Evolutionary conservation across 2,797 vertebrate species (phyloP).

Genomic region (Spheniscus humboldti): DNA sequence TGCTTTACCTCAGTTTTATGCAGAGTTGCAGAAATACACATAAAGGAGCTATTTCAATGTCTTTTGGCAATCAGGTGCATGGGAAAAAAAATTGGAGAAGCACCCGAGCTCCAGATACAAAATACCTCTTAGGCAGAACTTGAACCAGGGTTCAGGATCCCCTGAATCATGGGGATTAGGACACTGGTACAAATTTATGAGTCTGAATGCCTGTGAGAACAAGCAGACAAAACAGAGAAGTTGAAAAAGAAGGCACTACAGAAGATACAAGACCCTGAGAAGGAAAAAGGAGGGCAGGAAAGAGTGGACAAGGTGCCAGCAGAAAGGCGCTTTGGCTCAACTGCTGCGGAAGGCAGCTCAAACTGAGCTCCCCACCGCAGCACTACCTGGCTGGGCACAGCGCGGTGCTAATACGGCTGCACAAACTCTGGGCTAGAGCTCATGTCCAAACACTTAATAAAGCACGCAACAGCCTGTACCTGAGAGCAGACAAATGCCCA

Average conservation of each 20-base stretch:
- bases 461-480: not conserved
- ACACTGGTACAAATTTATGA: not conserved
- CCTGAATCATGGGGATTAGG: not conserved
- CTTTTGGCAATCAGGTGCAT: not conserved
- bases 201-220: not conserved
- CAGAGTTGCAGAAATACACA: not conserved
- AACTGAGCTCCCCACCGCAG: not conserved
- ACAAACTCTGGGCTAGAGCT: not conserved
- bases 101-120: not conserved
- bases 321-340: not conserved
- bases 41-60: not conserved
- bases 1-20: not conserved
- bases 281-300: not conserved
- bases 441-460: not conserved
- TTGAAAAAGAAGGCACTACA: not conserved
- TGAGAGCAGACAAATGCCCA: not conserved
- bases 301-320: not conserved
- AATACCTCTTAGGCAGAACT: not conserved
- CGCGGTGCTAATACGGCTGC: fast-evolving
- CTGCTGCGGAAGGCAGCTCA: not conserved
- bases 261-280: not conserved
- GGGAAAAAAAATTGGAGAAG: not conserved
- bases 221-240: not conserved
- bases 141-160: not conserved
- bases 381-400: not conserved